phyloP scores from a whole-genome alignment of 1,140 invertebrate species.

The Rhopalosiphum maidis region DNA sequence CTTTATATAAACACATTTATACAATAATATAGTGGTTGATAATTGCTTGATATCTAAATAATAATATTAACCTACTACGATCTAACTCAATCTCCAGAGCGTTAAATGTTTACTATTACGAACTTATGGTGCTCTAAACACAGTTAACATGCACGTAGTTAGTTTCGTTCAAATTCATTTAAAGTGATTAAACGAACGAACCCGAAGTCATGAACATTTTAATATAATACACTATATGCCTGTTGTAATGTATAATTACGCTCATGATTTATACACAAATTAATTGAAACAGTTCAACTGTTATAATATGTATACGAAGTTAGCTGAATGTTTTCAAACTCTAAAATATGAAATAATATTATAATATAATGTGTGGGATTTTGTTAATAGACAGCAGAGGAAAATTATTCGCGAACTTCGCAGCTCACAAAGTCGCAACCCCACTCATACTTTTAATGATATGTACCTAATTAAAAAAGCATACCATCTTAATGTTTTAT shows the following conservation, averaged over 20 bases:
- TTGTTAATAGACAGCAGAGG: background rate
- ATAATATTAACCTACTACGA: background rate
- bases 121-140: background rate
- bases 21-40: background rate
- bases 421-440: background rate
- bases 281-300: constrained; percentile 9
- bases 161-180: background rate
- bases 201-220: background rate
- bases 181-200: background rate
- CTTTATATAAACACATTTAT: background rate
- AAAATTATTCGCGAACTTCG: background rate
- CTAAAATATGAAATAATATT: background rate
- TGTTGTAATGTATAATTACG: background rate
- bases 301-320: background rate
- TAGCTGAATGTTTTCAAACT: background rate
- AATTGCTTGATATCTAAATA: background rate
- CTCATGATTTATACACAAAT: background rate
- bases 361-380: background rate
- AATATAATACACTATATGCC: background rate
- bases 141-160: background rate
- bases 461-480: background rate
- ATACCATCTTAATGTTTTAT: background rate
- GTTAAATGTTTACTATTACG: background rate
- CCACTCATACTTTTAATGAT: background rate
- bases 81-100: background rate